These are phyloP conservation scores for Boloria euphrosyne DNA, from an alignment of 2,888 invertebrate genomes.

Conservation along the genomic window DNA sequence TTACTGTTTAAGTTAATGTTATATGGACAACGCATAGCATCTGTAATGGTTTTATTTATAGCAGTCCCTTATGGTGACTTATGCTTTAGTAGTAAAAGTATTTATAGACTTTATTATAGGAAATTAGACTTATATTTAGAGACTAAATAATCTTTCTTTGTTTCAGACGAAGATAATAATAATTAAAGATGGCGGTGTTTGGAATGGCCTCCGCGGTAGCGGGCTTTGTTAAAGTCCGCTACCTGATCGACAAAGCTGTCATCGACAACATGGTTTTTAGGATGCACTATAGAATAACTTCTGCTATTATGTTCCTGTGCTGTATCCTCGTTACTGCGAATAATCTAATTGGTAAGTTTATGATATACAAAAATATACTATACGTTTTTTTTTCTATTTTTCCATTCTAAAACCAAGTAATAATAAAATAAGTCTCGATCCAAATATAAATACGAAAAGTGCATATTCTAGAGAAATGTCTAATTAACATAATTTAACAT, in stretches of 20 bases:
- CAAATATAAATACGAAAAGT: too few relatives aligned
- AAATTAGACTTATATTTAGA: conserved; percentile 2
- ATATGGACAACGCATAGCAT: conserved; percentile 67
- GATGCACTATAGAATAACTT: conserved; percentile 93
- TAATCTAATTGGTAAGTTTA: conserved; percentile 92
- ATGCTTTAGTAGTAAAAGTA: conserved; percentile 42
- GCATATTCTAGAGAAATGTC: too few relatives aligned
- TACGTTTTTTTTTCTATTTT: neutral
- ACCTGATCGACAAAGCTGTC: conserved; percentile 92
- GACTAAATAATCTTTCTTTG: conserved; percentile 16
- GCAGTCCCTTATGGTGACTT: conserved; percentile 51
- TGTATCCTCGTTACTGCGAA: conserved; percentile 95
- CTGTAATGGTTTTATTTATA: conserved; percentile 71
- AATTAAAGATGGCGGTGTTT: conserved; percentile 87
- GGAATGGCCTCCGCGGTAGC: conserved; percentile 94
- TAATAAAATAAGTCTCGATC: too few relatives aligned
- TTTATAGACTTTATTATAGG: conserved; percentile 34
- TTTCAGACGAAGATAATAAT: conserved; percentile 46
- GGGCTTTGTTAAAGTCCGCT: conserved; percentile 94
- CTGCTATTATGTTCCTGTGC: conserved; percentile 91
- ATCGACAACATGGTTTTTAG: conserved; percentile 95
- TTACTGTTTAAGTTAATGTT: conserved; percentile 69
- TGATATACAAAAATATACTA: conserved; percentile 1
- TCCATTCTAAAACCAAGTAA: too few relatives aligned
- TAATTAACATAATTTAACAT: conserved; percentile 17